These are phyloP conservation scores for Phoeniculus purpureus DNA, from an alignment of 2,797 vertebrate genomes.

Conservation along the genomic window DNA sequence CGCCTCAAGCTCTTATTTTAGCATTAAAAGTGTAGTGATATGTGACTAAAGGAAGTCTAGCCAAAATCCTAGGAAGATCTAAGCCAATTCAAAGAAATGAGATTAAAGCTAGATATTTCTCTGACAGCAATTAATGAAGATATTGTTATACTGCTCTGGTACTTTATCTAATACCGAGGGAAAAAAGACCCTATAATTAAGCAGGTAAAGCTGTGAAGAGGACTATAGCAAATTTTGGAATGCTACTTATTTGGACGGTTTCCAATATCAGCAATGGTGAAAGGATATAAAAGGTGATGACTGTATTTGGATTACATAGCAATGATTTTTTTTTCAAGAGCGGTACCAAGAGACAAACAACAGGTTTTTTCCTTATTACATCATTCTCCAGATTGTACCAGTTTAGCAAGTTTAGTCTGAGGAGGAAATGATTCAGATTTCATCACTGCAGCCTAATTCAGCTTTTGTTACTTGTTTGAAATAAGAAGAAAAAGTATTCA, in stretches of 20 bases:
- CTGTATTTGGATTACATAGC: constrained; percentile 48
- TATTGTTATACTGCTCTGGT: neutral
- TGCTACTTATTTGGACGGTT: constrained; percentile 51
- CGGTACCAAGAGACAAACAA: constrained; percentile 52
- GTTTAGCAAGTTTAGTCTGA: constrained; percentile 61
- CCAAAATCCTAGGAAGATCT: constrained; percentile 37
- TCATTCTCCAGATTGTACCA: constrained; percentile 65
- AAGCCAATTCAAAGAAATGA: constrained; percentile 35
- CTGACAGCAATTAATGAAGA: constrained; percentile 22
- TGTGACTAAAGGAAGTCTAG: constrained; percentile 54
- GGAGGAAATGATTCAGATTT: constrained; percentile 70
- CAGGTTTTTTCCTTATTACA: constrained; percentile 65
- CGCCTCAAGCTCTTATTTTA: constrained; percentile 73
- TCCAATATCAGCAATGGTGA: constrained; percentile 59
- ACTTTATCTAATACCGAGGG: constrained; percentile 21
- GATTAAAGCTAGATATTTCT: constrained; percentile 22
- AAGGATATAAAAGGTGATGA: constrained; percentile 52
- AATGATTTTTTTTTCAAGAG: constrained; percentile 57
- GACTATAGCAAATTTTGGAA: constrained; percentile 22
- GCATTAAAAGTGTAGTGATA: constrained; percentile 55
- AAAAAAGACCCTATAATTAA: constrained; percentile 39
- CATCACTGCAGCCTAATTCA: constrained; percentile 63
- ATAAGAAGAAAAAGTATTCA: constrained; percentile 47
- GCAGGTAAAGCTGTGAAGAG: constrained; percentile 20
- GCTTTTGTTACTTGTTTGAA: constrained; percentile 68